Percentiles rank a stretch among this genome's conserved stretches.
Evolutionary conservation across 64 coral and sea anemone genomes (phyloP).

Genomic region (Porites australiensis): DNA sequence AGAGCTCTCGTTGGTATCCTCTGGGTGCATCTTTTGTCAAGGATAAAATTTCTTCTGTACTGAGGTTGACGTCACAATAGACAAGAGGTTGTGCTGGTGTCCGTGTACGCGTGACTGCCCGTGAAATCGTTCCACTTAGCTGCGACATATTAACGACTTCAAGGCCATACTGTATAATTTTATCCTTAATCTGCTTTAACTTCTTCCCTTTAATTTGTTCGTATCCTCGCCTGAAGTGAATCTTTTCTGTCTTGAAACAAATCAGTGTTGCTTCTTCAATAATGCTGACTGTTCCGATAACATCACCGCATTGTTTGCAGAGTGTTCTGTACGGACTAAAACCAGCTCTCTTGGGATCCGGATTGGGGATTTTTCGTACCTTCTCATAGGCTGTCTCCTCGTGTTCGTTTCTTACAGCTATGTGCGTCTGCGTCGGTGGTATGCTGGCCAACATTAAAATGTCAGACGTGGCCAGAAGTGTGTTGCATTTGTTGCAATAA

Average conservation of each 20-base stretch:
- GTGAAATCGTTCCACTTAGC: not conserved
- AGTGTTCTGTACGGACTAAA: constrained; percentile 75
- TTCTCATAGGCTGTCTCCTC: constrained; percentile 41
- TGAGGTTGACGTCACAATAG: constrained; percentile 77
- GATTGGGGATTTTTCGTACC: constrained; percentile 69
- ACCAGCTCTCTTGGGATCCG: constrained; percentile 41
- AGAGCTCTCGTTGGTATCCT: constrained; percentile 89
- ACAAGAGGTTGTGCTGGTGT: constrained; percentile 44
- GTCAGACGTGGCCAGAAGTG: constrained; percentile 48
- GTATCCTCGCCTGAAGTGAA: constrained; percentile 45
- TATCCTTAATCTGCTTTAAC: constrained; percentile 65
- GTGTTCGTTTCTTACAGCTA: constrained; percentile 58
- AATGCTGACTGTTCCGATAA: constrained; percentile 62
- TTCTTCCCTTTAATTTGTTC: constrained; percentile 76
- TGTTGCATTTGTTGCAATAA: constrained; percentile 52
- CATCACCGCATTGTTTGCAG: constrained; percentile 69
- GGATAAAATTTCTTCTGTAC: constrained; percentile 37
- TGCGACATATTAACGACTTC: constrained; percentile 72
- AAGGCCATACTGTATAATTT: constrained; percentile 62
- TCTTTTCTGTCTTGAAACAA: constrained; percentile 82
- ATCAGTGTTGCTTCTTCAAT: constrained; percentile 67
- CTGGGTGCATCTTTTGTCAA: constrained; percentile 71
- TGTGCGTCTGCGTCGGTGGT: constrained; percentile 71
- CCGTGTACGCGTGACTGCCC: not conserved
- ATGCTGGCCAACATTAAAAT: constrained; percentile 71